These are phyloP conservation scores for Tinamus major DNA, from an alignment of 2,797 vertebrate species.

Conservation along the genomic window DNA sequence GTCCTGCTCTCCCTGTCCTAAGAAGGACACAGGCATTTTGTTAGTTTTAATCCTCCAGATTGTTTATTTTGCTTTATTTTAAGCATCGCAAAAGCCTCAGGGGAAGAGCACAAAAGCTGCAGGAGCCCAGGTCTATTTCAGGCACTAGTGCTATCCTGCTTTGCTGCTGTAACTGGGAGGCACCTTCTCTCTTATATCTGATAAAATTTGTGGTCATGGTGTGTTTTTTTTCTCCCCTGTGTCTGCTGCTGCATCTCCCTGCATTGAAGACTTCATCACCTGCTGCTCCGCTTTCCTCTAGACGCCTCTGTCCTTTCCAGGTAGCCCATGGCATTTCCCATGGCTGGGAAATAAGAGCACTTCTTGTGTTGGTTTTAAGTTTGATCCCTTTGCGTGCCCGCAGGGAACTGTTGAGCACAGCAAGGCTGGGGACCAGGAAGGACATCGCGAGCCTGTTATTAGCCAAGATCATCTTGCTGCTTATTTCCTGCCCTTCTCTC, in stretches of 20 bases:
- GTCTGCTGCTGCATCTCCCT: neutral
- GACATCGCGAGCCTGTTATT: neutral
- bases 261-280: accelerated
- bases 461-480: neutral
- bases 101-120: neutral
- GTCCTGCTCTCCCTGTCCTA: neutral
- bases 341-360: neutral
- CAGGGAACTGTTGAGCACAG: neutral
- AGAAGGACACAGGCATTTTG: neutral
- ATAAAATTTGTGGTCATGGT: neutral
- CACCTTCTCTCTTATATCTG: neutral
- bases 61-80: neutral
- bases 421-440: neutral
- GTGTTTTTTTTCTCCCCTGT: neutral
- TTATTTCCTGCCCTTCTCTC: neutral
- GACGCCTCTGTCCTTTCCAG: neutral
- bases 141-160: neutral
- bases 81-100: neutral
- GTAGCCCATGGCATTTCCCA: neutral
- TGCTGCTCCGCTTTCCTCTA: neutral
- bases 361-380: neutral
- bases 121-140: neutral
- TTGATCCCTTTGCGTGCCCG: neutral
- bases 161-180: neutral
- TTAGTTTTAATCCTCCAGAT: neutral